Conservation (phyloP, 2,113 vertebrate species). For the Melospiza georgiana region DNA sequence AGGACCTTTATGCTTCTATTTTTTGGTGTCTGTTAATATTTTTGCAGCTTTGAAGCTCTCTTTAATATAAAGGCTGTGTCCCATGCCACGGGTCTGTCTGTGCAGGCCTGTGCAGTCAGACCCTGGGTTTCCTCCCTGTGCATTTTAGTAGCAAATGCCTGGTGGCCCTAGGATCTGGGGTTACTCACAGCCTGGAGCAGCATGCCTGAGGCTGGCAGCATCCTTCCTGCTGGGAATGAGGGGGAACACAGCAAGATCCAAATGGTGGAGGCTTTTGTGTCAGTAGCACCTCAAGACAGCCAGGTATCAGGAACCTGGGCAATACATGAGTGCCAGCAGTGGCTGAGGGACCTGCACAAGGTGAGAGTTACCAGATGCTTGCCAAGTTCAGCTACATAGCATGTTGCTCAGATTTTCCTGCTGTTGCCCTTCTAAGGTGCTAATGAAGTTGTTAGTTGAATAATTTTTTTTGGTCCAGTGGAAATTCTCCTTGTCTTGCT, state of each 20-base stretch:
- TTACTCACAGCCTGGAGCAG: rapidly evolving
- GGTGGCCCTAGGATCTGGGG: rapidly evolving
- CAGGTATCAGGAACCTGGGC: background rate
- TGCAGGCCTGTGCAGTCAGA: background rate
- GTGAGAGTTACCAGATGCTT: background rate
- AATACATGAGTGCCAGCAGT: rapidly evolving
- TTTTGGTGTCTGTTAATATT: conserved; percentile 36
- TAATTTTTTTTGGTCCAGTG: background rate
- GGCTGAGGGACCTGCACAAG: background rate
- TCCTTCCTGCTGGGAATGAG: background rate
- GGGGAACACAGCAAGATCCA: background rate
- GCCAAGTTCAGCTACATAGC: background rate
- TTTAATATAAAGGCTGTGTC: background rate
- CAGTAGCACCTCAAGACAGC: background rate
- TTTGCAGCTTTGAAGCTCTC: conserved; percentile 4
- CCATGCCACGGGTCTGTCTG: background rate
- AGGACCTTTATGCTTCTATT: conserved; percentile 3
- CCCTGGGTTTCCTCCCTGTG: background rate
- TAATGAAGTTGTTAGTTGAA: background rate
- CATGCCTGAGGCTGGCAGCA: background rate
- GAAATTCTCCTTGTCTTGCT: background rate
- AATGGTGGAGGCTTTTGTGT: background rate
- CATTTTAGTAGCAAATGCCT: background rate
- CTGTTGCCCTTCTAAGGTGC: background rate
- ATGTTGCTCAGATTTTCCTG: background rate